phyloP scores from a whole-genome alignment of 2,113 vertebrate species.

The Ictalurus punctatus region DNA sequence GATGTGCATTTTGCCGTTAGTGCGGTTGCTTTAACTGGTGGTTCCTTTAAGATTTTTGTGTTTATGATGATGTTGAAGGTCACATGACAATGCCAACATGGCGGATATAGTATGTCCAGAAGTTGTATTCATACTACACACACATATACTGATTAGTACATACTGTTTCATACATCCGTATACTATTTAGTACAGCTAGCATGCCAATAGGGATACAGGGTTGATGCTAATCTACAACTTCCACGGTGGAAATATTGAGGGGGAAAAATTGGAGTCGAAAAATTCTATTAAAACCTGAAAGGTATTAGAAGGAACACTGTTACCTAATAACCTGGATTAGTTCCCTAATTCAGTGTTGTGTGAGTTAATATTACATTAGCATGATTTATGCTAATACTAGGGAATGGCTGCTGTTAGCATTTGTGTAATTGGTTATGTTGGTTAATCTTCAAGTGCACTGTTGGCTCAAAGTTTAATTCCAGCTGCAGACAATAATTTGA shows the following conservation, averaged over 20 bases:
- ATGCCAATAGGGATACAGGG: no score
- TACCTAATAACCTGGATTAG: conserved; percentile 35
- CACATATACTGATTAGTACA: no score
- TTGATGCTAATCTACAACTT: conserved; percentile 24
- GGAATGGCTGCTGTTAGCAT: conserved; percentile 34
- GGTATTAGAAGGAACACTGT: conserved; percentile 6
- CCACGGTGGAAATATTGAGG: not conserved
- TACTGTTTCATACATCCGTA: no score
- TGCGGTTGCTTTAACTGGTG: no score
- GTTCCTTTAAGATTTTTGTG: no score
- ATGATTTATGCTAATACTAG: conserved; percentile 10
- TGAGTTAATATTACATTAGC: conserved; percentile 24
- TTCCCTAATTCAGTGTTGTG: conserved; percentile 40
- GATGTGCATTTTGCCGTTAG: no score
- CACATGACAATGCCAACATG: no score
- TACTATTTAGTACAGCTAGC: no score
- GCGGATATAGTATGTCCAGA: no score
- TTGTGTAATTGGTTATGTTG: conserved; percentile 37
- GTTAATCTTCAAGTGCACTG: conserved; percentile 29
- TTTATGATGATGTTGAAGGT: no score
- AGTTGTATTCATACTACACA: no score
- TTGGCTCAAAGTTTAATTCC: conserved; percentile 41
- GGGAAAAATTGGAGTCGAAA: not conserved
- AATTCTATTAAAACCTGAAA: conserved; percentile 3
- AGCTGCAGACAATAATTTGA: conserved; percentile 42